phyloP scores from a whole-genome alignment of 2,797 vertebrate species.

The Pangasius macronema region DNA sequence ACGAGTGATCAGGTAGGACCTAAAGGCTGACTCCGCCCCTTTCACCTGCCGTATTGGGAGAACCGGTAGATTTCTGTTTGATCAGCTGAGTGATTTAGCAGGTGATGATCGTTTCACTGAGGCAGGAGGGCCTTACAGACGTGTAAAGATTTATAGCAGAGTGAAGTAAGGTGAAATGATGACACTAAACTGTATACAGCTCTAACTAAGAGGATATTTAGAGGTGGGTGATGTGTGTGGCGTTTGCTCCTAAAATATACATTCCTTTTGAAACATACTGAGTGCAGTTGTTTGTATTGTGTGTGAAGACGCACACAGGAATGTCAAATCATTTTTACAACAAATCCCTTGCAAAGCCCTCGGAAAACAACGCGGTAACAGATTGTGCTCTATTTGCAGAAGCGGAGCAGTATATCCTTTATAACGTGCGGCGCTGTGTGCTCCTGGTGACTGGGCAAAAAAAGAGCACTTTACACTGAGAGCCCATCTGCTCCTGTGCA shows the following conservation, averaged over 20 bases:
- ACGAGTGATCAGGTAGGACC: background rate
- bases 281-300: conserved; percentile 1
- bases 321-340: conserved; percentile 7
- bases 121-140: background rate
- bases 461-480: conserved; percentile 58
- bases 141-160: background rate
- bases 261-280: conserved; percentile 30
- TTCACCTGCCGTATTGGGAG: background rate
- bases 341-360: conserved; percentile 25
- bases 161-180: background rate
- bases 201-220: conserved; percentile 39
- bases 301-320: conserved; percentile 14
- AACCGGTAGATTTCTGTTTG: background rate
- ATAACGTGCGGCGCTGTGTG: conserved; percentile 37
- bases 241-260: conserved; percentile 33
- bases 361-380: conserved; percentile 22
- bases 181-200: background rate
- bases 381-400: conserved; percentile 44
- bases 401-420: conserved; percentile 47
- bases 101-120: background rate
- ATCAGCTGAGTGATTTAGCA: background rate
- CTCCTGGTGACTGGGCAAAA: conserved; percentile 54
- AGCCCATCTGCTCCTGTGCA: conserved; percentile 63
- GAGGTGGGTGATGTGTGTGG: conserved; percentile 13
- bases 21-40: background rate